Evolutionary conservation across 2,113 vertebrate genomes (phyloP).

Genomic region (Sylvilagus bachmani): DNA sequence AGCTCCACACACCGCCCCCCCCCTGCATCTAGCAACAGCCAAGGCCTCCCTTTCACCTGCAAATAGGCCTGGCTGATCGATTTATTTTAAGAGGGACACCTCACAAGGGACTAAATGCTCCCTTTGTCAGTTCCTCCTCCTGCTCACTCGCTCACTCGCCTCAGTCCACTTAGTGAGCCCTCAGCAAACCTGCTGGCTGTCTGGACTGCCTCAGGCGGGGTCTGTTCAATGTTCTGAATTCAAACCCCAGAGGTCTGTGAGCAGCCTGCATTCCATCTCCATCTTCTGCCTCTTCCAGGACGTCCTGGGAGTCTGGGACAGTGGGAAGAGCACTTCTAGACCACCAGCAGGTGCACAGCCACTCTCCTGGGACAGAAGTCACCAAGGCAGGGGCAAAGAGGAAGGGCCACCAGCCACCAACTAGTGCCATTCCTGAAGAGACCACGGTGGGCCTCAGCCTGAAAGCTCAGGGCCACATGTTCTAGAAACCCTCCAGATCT

Average conservation of each 20-base stretch:
- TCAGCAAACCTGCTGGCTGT: not conserved
- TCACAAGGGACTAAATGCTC: not conserved
- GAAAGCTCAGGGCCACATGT: not conserved
- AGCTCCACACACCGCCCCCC: not conserved
- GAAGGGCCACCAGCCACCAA: not conserved
- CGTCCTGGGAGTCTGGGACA: not conserved
- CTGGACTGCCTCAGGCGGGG: constrained; percentile 14
- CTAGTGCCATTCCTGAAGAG: not conserved
- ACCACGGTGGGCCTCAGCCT: not conserved
- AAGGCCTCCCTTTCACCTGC: not conserved
- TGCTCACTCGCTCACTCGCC: not conserved
- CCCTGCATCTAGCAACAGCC: not conserved
- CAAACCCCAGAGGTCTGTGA: not conserved
- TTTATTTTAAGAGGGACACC: constrained; percentile 40
- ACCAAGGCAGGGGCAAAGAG: not conserved
- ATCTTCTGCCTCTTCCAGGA: constrained; percentile 19
- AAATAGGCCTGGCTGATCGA: not conserved
- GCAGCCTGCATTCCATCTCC: not conserved
- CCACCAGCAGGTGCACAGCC: not conserved
- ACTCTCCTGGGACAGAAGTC: not conserved
- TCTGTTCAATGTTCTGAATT: constrained; percentile 52
- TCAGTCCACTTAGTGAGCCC: constrained; percentile 6
- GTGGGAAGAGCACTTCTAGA: constrained; percentile 43
- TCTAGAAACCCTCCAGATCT: not conserved
- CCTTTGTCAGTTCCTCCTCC: not conserved